Evolutionary conservation across 2,888 invertebrate species (phyloP), one percentile per base, ranked within the genome.

Genomic region (Ormyrus rosae): DNA sequence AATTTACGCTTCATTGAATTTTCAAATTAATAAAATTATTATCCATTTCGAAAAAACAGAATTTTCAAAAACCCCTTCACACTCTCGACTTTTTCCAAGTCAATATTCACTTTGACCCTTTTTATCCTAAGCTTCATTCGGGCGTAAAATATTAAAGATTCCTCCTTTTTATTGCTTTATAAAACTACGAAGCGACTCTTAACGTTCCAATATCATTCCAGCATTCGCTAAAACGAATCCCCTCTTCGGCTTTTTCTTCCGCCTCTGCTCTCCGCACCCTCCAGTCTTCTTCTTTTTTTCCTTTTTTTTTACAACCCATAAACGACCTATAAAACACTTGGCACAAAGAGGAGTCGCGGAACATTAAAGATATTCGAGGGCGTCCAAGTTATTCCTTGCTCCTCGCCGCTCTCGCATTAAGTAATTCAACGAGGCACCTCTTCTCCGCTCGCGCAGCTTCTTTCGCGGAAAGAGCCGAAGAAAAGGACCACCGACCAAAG

Each of bases 301-400:
- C n/a, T 69, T 64, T 68, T 69, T 65, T 74, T 79, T 60, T 73
- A 65, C 55, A 67, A 63, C 65, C 71, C 75, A 71, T 75, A 75
- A 80, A 80, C 70, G 70, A 75, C 75, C 80, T 77, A 77, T 81
- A 77, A 77, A 77, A 77, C 68, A 77, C 76, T 68, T 73, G 71
- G 68, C 68, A 51, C 71, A 68, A 69, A 77, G 58, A 73, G 63
- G n/a, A 56, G 19, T 50, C 71, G 68, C 10, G 68, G 67, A 68
- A 48, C 72, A 72, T 73, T 77, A 72, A 73, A 73, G 72, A 77
- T 72, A 73, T 74, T 77, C 83, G 82, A 67, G 65, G 65, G 56
- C 82, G 81, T 68, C 72, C 81, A 82, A 86, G 84, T 85, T 83
- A 83, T 84, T 84, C 84, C 84, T 86, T 83, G 85, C 84, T 60